A percentile compares a stretch with the other conserved stretches of the same genome.
Evolutionary conservation across 2,888 invertebrate species (phyloP).

Genomic region (Aphrophora alni): DNA sequence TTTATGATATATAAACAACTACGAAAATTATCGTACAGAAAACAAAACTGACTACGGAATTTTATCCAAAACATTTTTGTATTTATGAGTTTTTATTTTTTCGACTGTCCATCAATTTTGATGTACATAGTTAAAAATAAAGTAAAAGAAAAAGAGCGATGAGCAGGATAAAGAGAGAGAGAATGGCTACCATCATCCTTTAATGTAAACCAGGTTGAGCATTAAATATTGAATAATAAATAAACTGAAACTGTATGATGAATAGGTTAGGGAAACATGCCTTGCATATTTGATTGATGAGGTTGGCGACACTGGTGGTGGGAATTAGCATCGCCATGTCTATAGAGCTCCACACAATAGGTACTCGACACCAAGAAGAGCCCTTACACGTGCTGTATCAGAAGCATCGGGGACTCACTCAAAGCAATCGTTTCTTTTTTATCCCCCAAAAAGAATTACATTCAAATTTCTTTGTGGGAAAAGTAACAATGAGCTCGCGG

Average conservation of each 20-base stretch:
- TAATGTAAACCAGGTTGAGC: not conserved
- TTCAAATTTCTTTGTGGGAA: not conserved
- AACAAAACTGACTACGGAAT: too few species aligned
- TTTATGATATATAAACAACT: too few species aligned
- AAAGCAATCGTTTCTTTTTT: slow-evolving; percentile 6
- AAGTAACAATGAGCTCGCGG: not conserved
- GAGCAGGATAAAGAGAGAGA: too few species aligned
- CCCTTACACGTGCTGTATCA: slow-evolving; percentile 4
- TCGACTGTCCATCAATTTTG: too few species aligned
- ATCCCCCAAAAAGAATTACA: not conserved
- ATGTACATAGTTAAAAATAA: too few species aligned
- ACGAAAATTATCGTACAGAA: too few species aligned
- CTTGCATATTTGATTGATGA: slow-evolving; percentile 1
- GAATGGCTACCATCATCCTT: not conserved
- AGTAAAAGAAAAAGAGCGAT: too few species aligned
- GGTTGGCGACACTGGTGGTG: not conserved
- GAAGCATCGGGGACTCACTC: not conserved
- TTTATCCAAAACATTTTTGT: too few species aligned
- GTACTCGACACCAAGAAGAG: not conserved
- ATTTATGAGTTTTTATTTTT: too few species aligned
- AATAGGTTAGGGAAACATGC: not conserved
- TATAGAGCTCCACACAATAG: not conserved
- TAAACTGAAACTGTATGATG: not conserved
- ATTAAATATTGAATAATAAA: not conserved
- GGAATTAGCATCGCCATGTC: not conserved